These are phyloP conservation scores for Carabus problematicus DNA, from an alignment of 2,888 invertebrate species.

Conservation along the genomic window DNA sequence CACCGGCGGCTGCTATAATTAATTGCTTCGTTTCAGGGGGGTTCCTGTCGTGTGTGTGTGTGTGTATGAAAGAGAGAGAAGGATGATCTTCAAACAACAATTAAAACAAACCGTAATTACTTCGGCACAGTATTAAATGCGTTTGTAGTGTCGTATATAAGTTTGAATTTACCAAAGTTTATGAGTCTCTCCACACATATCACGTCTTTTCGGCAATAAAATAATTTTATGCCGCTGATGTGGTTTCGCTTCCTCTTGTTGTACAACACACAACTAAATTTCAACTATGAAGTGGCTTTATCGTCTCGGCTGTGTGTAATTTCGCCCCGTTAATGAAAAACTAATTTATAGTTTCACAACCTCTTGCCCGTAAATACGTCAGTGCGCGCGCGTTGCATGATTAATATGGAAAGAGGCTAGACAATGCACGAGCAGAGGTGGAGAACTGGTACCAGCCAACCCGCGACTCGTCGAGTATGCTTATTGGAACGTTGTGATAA, in stretches of 20 bases:
- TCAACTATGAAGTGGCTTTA: slow-evolving; percentile 12
- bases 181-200: slow-evolving; percentile 41
- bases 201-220: slow-evolving; percentile 39
- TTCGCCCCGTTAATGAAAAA: slow-evolving; percentile 14
- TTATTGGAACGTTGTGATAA: not conserved
- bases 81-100: slow-evolving; percentile 42
- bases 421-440: not conserved
- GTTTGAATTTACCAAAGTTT: slow-evolving; percentile 41
- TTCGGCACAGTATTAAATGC: slow-evolving; percentile 40
- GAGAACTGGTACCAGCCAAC: not conserved
- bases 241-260: slow-evolving; percentile 2
- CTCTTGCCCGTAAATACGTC: slow-evolving; percentile 3
- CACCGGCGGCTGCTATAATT: slow-evolving; percentile 27
- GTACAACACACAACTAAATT: slow-evolving; percentile 5
- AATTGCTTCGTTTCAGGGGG: slow-evolving; percentile 37
- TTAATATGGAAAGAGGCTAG: not conserved
- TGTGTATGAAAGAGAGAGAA: not conserved
- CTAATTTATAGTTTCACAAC: slow-evolving; percentile 18
- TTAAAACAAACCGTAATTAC: slow-evolving; percentile 43
- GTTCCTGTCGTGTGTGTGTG: slow-evolving; percentile 23
- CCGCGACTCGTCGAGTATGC: not conserved
- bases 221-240: slow-evolving; percentile 30
- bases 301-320: not conserved
- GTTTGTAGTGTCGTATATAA: slow-evolving; percentile 42
- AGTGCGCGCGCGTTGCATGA: not conserved